These are phyloP conservation scores for Sylvilagus floridanus DNA, from an alignment of 2,797 vertebrate genomes.

Conservation along the genomic window DNA sequence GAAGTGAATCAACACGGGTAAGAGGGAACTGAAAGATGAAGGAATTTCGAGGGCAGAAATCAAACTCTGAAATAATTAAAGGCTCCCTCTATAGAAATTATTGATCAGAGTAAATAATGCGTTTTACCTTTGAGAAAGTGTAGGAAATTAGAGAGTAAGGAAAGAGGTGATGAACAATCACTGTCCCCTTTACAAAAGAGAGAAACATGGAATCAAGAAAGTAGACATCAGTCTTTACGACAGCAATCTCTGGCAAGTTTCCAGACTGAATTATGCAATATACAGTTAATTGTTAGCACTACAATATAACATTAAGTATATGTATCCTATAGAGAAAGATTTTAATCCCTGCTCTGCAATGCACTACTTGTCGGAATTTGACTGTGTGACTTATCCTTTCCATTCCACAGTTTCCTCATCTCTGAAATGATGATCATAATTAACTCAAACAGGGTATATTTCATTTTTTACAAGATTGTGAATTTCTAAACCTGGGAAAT, in stretches of 20 bases:
- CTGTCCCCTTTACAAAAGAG: not conserved
- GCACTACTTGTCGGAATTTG: not conserved
- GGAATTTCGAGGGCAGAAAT: not conserved
- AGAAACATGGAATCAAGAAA: not conserved
- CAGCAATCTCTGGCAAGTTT: not conserved
- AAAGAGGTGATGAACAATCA: not conserved
- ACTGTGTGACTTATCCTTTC: not conserved
- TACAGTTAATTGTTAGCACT: not conserved
- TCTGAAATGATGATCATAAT: not conserved
- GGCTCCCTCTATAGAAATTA: not conserved
- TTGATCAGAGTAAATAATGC: not conserved
- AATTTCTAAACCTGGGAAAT: not conserved
- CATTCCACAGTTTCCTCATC: not conserved
- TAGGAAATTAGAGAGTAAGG: conserved; percentile 12
- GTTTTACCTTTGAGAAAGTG: not conserved
- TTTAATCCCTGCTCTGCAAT: not conserved
- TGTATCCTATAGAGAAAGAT: not conserved
- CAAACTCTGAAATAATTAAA: not conserved
- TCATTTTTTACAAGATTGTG: not conserved
- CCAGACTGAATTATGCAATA: not conserved
- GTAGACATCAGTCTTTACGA: not conserved
- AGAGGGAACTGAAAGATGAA: not conserved
- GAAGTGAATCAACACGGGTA: not conserved
- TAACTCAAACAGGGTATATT: not conserved
- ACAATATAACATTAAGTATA: not conserved